phyloP scores from a whole-genome alignment of 2,113 vertebrate genomes.

The Glaucidium brasilianum region DNA sequence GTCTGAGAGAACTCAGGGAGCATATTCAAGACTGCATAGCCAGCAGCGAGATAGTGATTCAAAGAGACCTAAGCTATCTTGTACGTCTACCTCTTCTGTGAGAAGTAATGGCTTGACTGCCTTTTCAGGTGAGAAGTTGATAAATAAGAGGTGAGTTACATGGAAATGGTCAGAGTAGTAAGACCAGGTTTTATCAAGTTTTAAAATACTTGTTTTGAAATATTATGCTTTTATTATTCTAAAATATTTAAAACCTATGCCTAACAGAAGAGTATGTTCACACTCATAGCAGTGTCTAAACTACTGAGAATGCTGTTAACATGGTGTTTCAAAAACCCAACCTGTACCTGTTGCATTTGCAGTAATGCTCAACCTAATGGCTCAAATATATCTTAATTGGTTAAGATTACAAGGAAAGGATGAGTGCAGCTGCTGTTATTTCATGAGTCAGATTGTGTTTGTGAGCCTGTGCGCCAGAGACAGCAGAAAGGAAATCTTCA shows the following conservation, averaged over 20 bases:
- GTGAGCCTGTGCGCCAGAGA: neutral
- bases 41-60: slow-evolving; percentile 86
- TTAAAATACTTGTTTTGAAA: neutral
- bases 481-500: neutral
- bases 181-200: neutral
- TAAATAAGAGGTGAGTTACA: neutral
- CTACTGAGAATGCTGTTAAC: neutral
- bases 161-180: neutral
- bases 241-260: neutral
- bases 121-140: slow-evolving; percentile 76
- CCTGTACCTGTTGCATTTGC: neutral
- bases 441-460: neutral
- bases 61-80: slow-evolving; percentile 93
- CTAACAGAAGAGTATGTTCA: neutral
- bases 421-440: neutral
- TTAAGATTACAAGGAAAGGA: neutral
- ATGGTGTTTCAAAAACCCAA: neutral
- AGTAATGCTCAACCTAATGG: neutral
- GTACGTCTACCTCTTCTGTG: slow-evolving; percentile 79
- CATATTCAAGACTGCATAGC: slow-evolving; percentile 82
- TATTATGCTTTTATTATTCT: neutral
- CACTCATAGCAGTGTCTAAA: neutral
- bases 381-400: neutral
- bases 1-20: slow-evolving; percentile 83
- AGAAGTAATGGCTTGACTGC: slow-evolving; percentile 81